These are phyloP conservation scores for Xylota segnis DNA, from an alignment of 2,888 invertebrate species.

Conservation along the genomic window DNA sequence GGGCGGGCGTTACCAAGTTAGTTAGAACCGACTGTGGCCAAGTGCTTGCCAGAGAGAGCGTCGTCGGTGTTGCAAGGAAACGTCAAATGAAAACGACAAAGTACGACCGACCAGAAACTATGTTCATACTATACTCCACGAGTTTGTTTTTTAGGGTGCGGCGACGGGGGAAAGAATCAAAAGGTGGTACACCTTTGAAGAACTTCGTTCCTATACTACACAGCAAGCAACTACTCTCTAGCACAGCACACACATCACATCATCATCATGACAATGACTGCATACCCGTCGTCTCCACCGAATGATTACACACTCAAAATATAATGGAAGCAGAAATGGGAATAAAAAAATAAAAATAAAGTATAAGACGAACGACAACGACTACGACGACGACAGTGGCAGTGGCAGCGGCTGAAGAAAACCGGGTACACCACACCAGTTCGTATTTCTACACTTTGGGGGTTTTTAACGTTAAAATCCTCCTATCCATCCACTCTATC, in stretches of 20 bases:
- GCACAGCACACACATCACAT: conserved; percentile 73
- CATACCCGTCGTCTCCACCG: conserved; percentile 66
- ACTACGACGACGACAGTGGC: conserved; percentile 22
- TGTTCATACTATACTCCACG: conserved; percentile 15
- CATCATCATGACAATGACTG: conserved; percentile 72
- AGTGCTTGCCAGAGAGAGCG: conserved; percentile 22
- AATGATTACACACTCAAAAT: conserved; percentile 76
- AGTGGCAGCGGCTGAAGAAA: conserved; percentile 56
- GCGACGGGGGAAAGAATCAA: conserved; percentile 9
- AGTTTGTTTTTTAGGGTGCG: not conserved
- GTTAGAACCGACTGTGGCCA: conserved; percentile 42
- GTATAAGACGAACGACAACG: conserved; percentile 67
- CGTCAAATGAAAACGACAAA: conserved; percentile 66
- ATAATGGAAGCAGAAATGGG: conserved; percentile 69
- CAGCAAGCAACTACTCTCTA: conserved; percentile 47
- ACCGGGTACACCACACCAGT: conserved; percentile 60
- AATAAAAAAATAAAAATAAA: conserved; percentile 62
- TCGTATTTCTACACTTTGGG: conserved; percentile 68
- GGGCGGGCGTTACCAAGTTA: conserved; percentile 23
- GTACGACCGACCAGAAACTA: conserved; percentile 48
- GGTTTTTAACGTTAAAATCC: conserved; percentile 67
- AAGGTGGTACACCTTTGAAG: conserved; percentile 52
- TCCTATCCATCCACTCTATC: conserved; percentile 69
- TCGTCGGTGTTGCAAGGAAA: conserved; percentile 46
- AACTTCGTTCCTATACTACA: conserved; percentile 62